A percentile compares a stretch with the other conserved stretches of the same genome.
Conservation (phyloP, 1,140 invertebrate species). For the Latrodectus geometricus region DNA sequence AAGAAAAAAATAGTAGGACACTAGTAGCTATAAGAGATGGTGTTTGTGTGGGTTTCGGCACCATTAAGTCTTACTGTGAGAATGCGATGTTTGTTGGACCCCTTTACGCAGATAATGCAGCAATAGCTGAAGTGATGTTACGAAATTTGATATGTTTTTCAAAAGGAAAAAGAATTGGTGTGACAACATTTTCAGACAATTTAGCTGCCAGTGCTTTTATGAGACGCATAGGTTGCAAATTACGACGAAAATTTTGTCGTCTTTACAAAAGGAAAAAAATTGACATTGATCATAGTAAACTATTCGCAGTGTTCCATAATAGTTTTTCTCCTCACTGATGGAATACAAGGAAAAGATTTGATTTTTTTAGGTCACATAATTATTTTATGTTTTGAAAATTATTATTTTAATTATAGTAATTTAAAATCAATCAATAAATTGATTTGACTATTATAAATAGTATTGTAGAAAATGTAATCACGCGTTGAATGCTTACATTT, state of each 20-base stretch:
- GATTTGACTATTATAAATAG: no score
- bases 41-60: slow-evolving; percentile 60
- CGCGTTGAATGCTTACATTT: no score
- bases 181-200: slow-evolving; percentile 62
- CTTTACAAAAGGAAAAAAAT: slow-evolving; percentile 57
- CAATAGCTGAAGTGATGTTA: slow-evolving; percentile 63
- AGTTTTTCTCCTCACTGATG: no score
- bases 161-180: slow-evolving; percentile 45
- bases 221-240: slow-evolving; percentile 48
- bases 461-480: no score
- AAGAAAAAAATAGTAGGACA: slow-evolving; percentile 45
- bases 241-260: slow-evolving; percentile 51
- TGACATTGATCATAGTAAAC: slow-evolving; percentile 55
- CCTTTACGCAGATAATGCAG: slow-evolving; percentile 63
- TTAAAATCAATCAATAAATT: no score
- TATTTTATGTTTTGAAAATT: no score
- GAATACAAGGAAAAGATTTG: no score
- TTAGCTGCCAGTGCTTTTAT: slow-evolving; percentile 42
- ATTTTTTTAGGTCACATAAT: no score
- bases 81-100: slow-evolving; percentile 61
- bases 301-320: slow-evolving; percentile 63
- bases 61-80: slow-evolving; percentile 52
- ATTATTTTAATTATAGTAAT: no score
- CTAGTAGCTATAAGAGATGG: slow-evolving; percentile 57
- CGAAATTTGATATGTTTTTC: slow-evolving; percentile 47